Base-by-base conservation (phyloP, 2,888 invertebrate genomes). In the Ennomos fuscantarius region DNA sequence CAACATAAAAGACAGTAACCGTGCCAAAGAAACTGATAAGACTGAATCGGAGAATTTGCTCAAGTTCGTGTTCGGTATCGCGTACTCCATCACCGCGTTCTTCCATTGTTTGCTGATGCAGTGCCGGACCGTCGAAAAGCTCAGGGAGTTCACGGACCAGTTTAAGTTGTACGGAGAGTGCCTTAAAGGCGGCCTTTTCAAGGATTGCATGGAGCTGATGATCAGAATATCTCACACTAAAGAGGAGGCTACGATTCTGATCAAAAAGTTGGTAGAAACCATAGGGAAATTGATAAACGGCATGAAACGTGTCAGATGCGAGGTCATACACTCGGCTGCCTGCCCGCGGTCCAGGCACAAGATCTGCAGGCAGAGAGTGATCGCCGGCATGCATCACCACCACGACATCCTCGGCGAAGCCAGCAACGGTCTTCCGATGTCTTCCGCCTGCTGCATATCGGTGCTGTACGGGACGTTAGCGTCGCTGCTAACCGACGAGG, bases 101-200 rank as follows among this genome's bases (percentile, higher is more conserved):
- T 91, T 94, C 52, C 93, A 94, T 64, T 93, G 93, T 56, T 74
- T 94, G 8, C 73, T 94, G 32, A 92, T 93, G 80, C 93, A 93
- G 60, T 93, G 94, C 54, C 84, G 89, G 1, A 83, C 85, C 2
- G 79, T 90, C 0, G 94, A 94, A 13, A 93, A 93, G 61, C 80
- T 93, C 8, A 72, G 87, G 5, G 93, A 94, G 62, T 94, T 94
- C 70, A 87, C 93, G 0, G 93, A 94, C 35, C 87, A 94, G 42
- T 94, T 94, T 62, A 93, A 93, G 58, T 72, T 94, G 43, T 94
- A 94, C 71, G 89, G 90, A 1, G 94, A 94, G 56, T 94, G 94
- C 58, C 87, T 93, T 32, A 93, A 93, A 55, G 94, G 94, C 0
- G 91, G 90, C 12, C 76, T 94, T 11, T 79, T 94, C 10, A 93